Conservation (phyloP, 64 coral and sea anemone genomes). For the Hydrozoanthus tunicans region DNA sequence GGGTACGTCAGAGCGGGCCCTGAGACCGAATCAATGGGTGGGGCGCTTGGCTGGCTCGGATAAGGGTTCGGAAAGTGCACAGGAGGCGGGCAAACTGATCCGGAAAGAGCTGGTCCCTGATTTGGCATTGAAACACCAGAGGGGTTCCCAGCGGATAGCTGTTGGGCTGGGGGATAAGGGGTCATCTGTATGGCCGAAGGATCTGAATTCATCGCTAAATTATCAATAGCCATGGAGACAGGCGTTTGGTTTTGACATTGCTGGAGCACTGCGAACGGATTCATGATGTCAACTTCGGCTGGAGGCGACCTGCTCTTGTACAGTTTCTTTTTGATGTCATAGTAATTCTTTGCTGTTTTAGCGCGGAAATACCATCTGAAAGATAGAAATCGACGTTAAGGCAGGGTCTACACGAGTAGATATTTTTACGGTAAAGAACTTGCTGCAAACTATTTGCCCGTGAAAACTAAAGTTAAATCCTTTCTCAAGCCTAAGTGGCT, state of each 20-base stretch:
- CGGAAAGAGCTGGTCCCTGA: background rate
- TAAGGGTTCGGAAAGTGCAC: background rate
- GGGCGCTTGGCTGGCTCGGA: background rate
- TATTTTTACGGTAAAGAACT: no score
- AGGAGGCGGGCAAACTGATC: background rate
- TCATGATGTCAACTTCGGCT: constrained; percentile 62
- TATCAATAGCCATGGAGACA: background rate
- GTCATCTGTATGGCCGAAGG: background rate
- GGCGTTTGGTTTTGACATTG: background rate
- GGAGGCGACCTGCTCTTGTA: constrained; percentile 73
- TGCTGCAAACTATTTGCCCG: no score
- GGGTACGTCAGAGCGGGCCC: background rate
- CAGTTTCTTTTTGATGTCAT: constrained; percentile 71
- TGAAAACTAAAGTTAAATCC: no score
- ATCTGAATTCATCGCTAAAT: background rate
- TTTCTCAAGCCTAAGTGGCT: no score
- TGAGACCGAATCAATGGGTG: background rate
- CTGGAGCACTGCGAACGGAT: constrained; percentile 65
- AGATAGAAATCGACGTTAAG: constrained; percentile 47
- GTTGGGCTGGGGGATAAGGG: constrained; percentile 9
- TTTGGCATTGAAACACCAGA: background rate
- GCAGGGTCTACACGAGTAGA: no score
- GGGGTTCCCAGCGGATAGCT: background rate
- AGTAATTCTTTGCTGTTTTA: constrained; percentile 74
- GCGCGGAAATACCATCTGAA: constrained; percentile 89